Evolutionary conservation across 2,113 vertebrate species (phyloP).

Genomic region (Chlamydotis undulata): DNA sequence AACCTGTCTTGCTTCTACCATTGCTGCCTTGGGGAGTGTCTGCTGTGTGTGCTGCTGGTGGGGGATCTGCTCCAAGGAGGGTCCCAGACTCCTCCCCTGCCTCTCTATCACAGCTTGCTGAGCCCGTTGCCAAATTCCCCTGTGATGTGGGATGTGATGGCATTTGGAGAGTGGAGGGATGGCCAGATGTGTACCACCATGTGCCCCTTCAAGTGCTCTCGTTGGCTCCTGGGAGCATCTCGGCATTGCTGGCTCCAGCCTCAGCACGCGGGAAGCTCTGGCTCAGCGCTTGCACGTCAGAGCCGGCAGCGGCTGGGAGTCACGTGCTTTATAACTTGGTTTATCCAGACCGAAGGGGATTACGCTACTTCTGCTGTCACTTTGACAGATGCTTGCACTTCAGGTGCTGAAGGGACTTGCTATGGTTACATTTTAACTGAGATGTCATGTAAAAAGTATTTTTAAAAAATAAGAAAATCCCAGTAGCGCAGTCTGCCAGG

Average conservation of each 20-base stretch:
- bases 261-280: fast-evolving
- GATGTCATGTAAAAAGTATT: background rate
- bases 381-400: conserved; percentile 9
- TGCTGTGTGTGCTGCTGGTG: fast-evolving
- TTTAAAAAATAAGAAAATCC: background rate
- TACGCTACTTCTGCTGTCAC: background rate
- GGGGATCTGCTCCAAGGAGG: background rate
- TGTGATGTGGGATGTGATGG: background rate
- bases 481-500: background rate
- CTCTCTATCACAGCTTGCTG: background rate
- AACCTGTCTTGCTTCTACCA: background rate
- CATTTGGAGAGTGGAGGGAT: background rate
- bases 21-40: background rate
- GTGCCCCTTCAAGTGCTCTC: background rate
- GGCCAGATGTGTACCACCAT: fast-evolving
- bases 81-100: background rate
- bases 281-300: fast-evolving
- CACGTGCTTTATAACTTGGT: fast-evolving
- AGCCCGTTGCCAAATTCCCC: background rate
- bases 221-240: background rate
- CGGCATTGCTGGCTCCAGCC: background rate
- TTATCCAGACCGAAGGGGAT: background rate
- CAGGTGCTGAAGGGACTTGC: background rate
- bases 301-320: fast-evolving
- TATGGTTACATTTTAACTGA: background rate